Evolutionary conservation across 2,888 invertebrate genomes (phyloP).

Genomic region (Pegoplata infirma): DNA sequence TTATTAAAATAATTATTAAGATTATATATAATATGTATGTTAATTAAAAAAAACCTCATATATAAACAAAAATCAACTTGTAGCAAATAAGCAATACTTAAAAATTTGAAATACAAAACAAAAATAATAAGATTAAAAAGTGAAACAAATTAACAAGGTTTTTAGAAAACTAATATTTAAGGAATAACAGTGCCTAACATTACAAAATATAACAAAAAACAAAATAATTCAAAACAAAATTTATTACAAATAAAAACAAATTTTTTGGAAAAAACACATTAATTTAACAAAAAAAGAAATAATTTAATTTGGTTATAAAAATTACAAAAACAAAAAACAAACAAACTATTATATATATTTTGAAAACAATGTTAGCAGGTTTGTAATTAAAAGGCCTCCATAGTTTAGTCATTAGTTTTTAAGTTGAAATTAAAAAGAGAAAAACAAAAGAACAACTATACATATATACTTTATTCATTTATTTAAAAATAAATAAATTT

Average conservation of each 20-base stretch:
- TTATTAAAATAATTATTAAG: constrained; percentile 20
- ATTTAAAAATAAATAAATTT: constrained; percentile 26
- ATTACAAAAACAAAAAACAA: constrained; percentile 10
- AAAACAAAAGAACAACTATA: no score
- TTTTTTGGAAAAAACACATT: constrained; percentile 35
- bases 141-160: constrained; percentile 57
- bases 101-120: constrained; percentile 33
- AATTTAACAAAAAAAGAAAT: constrained; percentile 32
- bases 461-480: not conserved
- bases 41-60: constrained; percentile 56
- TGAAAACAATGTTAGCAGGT: constrained; percentile 55
- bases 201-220: constrained; percentile 43
- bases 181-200: constrained; percentile 66
- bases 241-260: constrained; percentile 20
- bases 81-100: constrained; percentile 61
- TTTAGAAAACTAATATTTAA: constrained; percentile 64
- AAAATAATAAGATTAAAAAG: constrained; percentile 12
- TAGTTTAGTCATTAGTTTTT: constrained; percentile 60
- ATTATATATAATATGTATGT: constrained; percentile 14
- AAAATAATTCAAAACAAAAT: constrained; percentile 43
- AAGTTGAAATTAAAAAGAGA: constrained; percentile 43
- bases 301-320: constrained; percentile 49
- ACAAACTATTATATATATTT: constrained; percentile 31
- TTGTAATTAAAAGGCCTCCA: constrained; percentile 58
- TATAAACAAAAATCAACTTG: constrained; percentile 32